A percentile compares a stretch with the other conserved stretches of the same genome.
Evolutionary conservation across 2,113 vertebrate species (phyloP).

Genomic region (Cephalophus harveyi): DNA sequence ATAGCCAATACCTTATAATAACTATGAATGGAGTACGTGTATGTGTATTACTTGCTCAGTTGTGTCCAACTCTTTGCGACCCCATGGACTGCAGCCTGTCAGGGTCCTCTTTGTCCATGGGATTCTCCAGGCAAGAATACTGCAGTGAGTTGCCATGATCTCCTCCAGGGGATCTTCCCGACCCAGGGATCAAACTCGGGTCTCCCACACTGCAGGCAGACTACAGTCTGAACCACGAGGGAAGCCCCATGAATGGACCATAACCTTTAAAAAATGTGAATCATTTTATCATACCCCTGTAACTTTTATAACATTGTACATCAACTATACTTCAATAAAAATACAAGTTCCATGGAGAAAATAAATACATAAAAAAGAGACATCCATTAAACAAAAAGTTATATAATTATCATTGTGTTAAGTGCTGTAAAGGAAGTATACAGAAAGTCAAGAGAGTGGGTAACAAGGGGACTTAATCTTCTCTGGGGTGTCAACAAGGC

Average conservation of each 20-base stretch:
- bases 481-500: not conserved
- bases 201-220: not conserved
- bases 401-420: not conserved
- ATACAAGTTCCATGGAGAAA: not conserved
- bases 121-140: not conserved
- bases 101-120: not conserved
- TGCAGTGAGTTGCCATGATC: not conserved
- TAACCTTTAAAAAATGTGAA: not conserved
- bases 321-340: not conserved
- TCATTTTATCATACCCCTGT: not conserved
- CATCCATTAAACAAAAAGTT: not conserved
- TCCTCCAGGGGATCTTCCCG: not conserved
- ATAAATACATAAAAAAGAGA: not conserved
- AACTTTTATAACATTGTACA: not conserved
- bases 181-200: not conserved
- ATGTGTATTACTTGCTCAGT: not conserved
- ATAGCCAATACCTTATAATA: not conserved
- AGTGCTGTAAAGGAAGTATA: not conserved
- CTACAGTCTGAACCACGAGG: not conserved
- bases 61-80: not conserved
- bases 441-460: not conserved
- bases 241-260: not conserved
- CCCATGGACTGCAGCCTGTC: not conserved
- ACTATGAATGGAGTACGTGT: not conserved
- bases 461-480: not conserved